Conservation (phyloP, 1,140 invertebrate genomes). For the Megalonaias nervosa region DNA sequence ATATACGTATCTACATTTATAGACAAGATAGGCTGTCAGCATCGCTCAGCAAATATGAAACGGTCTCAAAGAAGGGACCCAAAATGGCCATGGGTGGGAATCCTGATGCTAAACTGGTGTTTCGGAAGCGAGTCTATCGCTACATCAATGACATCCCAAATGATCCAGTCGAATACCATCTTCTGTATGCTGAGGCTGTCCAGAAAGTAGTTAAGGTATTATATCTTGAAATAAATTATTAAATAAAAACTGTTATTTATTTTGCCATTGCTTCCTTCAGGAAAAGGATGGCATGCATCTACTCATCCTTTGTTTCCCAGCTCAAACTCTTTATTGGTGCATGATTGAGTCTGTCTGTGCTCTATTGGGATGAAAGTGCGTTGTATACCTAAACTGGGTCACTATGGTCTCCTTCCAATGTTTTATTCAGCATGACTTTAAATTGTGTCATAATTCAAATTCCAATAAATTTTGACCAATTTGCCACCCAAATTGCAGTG, state of each 20-base stretch:
- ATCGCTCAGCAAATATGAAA: slow-evolving; percentile 69
- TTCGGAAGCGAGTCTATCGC: slow-evolving; percentile 91
- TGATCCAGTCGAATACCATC: slow-evolving; percentile 95
- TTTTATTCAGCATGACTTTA: too few relatives aligned
- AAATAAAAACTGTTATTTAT: not conserved
- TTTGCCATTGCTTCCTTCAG: slow-evolving; percentile 46
- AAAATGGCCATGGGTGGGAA: slow-evolving; percentile 76
- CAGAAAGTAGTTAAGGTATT: slow-evolving; percentile 93
- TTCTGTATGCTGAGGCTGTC: slow-evolving; percentile 96
- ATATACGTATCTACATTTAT: slow-evolving; percentile 5
- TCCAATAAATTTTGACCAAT: too few relatives aligned
- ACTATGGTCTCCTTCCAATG: too few relatives aligned
- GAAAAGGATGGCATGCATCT: not conserved
- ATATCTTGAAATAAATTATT: slow-evolving; percentile 15
- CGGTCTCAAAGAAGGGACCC: slow-evolving; percentile 68
- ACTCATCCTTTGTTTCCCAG: not conserved
- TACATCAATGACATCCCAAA: slow-evolving; percentile 92
- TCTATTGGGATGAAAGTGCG: too few relatives aligned
- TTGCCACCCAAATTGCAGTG: too few relatives aligned
- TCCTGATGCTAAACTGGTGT: slow-evolving; percentile 93
- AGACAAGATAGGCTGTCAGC: slow-evolving; percentile 61
- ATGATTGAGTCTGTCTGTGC: too few relatives aligned
- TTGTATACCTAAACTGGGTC: too few relatives aligned
- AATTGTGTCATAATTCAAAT: too few relatives aligned
- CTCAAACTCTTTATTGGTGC: not conserved